phyloP scores from a whole-genome alignment of 1,140 invertebrate genomes.

The Scaptomyza montana region DNA sequence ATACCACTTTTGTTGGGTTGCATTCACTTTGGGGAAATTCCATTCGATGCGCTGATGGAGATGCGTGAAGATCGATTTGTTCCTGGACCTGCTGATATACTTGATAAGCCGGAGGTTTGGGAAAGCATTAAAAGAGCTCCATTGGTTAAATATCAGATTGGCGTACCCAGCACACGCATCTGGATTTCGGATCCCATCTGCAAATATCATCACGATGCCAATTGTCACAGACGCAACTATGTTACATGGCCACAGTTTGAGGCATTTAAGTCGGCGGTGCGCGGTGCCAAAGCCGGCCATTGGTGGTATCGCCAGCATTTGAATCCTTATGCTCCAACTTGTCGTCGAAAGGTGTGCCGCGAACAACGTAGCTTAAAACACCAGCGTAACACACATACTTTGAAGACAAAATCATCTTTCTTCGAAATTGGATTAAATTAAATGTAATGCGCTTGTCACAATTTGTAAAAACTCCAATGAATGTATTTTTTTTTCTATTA shows the following conservation, averaged over 20 bases:
- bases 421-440: too few species aligned
- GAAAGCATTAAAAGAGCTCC: constrained; percentile 1
- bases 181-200: constrained; percentile 35
- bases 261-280: constrained; percentile 7
- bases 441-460: too few species aligned
- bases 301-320: constrained; percentile 32
- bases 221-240: constrained; percentile 28
- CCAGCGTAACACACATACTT: too few species aligned
- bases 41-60: constrained; percentile 12
- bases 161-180: constrained; percentile 15
- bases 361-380: too few species aligned
- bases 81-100: neutral
- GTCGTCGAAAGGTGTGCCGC: too few species aligned
- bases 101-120: constrained; percentile 20
- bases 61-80: neutral
- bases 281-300: constrained; percentile 2
- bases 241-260: constrained; percentile 12
- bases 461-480: too few species aligned
- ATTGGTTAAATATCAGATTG: constrained; percentile 8
- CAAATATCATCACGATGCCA: constrained; percentile 34
- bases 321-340: constrained; percentile 16
- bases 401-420: too few species aligned
- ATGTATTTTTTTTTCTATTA: too few species aligned
- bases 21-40: constrained; percentile 27
- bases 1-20: constrained; percentile 5